Base-by-base conservation (phyloP, 2,888 invertebrate species). In the Nephrotoma flavescens region DNA sequence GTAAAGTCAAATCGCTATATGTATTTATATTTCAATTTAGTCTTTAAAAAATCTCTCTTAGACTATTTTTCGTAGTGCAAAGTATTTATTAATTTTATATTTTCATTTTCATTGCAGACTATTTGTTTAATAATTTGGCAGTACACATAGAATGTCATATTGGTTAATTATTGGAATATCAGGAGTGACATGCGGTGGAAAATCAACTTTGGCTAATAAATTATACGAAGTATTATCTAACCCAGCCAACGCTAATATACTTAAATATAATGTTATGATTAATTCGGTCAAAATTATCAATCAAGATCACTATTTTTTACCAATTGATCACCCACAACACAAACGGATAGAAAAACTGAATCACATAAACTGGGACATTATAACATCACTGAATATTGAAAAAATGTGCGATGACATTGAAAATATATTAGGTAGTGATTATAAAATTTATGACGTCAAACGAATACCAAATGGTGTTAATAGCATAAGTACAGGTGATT, bases 121-220 rank as follows among this genome's bases (percentile, higher is more conserved):
- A n/a, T 41, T 9, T 9, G n/a, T 84, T 84, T 42, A 42, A 84
- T 7, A 42, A 84, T 12, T 84, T n/a, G n/a, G 7, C 15, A 42
- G 42, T 84, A 7, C 42, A n/a, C 41, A 15, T 44, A 86, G 92
- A 88, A 93, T 89, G 90, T 93, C 89, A 89, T 93, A 91, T 88
- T 94, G 93, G 93, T 88, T 94, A 57, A 91, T 95, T 86, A 91
- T 95, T 87, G 96, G 96, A 6, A 93, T 97, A 88, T 94, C 95
- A 57, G 96, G 97, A 0, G 95, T 95, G 1, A 97, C 97, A 0
- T 96, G 96, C 89, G 95, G 96, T 31, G 97, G 97, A 0, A 97
- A 97, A 92, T 96, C 96, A 0, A 95, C 96, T 0, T 90, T 96
- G 52, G 94, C 96, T 0, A 92, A 92, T 86, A 92, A 92, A 87